Base-by-base conservation (phyloP, 1,140 invertebrate genomes). In the Druon quercuslanigerum region DNA sequence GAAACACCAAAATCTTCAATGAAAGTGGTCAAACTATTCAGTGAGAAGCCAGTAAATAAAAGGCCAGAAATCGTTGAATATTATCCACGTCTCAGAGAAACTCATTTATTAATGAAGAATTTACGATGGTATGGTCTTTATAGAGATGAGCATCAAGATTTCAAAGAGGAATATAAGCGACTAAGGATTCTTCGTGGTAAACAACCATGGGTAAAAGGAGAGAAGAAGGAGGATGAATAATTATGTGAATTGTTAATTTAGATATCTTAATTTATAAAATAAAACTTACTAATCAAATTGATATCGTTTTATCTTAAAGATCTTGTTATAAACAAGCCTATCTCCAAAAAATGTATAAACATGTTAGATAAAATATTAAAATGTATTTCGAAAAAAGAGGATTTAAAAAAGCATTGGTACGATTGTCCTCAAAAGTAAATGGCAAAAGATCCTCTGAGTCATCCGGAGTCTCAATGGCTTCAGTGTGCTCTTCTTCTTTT, bases 121-220 rank as follows among this genome's bases (percentile, higher is more conserved):
- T 89, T 97, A 17, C 88, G 96, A 14, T 89, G 94, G 51, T 97
- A 97, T 87, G 96, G 96, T 2, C 89, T 98, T 5, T 98, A 93
- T 87, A 92, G 97, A 83, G 97, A 98, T 90, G 97, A 98, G 87
- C 97, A 98, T 92, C 89, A 94, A 88, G 98, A 98, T 92, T 98
- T 98, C 84, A 95, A 95, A 79, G 97, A 99, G 56, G 97, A 98
- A 90, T 97, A 97, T 94, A 92, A 93, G 77, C 92, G 96, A 76
- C 90, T 96, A 75, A 92, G 95, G 80, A 94, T 92, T 72, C 91
- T 98, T 16, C 91, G 96, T 76, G 97, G 97, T 17, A 98, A 98
- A 86, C 92, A 16, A 92, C 92, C 74, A 92, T 93, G 85, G 83
- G 71, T 88, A 77, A 82, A 60, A 76, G 52, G 92, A 52, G 17